These are phyloP conservation scores for Camponotus vicinus DNA, from an alignment of 1,140 invertebrate species.

Conservation along the genomic window DNA sequence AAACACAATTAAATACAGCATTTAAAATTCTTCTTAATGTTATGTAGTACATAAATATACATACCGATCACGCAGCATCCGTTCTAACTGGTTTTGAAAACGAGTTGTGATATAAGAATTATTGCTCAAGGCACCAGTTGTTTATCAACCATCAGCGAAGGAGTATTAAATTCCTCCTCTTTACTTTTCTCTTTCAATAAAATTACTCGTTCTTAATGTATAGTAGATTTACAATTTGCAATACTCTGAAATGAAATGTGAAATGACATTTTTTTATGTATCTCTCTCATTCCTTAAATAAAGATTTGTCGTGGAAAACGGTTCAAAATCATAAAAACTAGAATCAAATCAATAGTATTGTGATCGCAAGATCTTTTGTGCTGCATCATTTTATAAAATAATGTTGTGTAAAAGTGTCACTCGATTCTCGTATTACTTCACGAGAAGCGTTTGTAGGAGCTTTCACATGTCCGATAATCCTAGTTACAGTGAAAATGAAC, in stretches of 20 bases:
- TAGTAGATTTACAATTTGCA: background rate
- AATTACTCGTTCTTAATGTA: background rate
- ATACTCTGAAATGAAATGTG: background rate
- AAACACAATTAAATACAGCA: no score
- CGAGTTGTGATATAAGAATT: conserved; percentile 68
- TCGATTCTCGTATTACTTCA: background rate
- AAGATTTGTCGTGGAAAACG: background rate
- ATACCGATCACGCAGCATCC: background rate
- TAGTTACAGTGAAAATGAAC: background rate
- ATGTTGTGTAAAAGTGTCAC: conserved; percentile 65
- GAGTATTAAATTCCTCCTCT: conserved; percentile 39
- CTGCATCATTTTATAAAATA: background rate
- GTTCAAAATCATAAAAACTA: background rate
- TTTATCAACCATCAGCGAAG: conserved; percentile 69
- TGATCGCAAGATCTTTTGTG: background rate
- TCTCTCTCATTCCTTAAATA: background rate
- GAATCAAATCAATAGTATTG: background rate
- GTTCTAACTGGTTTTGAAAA: conserved; percentile 78
- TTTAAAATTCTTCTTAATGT: no score
- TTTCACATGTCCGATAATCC: conserved; percentile 12
- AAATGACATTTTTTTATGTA: background rate
- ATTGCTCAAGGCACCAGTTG: conserved; percentile 70
- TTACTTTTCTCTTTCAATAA: background rate
- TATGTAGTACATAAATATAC: conserved; percentile 7
- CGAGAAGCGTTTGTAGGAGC: conserved; percentile 23